phyloP scores from a whole-genome alignment of 2,113 vertebrate species.

The Spermophilus dauricus region DNA sequence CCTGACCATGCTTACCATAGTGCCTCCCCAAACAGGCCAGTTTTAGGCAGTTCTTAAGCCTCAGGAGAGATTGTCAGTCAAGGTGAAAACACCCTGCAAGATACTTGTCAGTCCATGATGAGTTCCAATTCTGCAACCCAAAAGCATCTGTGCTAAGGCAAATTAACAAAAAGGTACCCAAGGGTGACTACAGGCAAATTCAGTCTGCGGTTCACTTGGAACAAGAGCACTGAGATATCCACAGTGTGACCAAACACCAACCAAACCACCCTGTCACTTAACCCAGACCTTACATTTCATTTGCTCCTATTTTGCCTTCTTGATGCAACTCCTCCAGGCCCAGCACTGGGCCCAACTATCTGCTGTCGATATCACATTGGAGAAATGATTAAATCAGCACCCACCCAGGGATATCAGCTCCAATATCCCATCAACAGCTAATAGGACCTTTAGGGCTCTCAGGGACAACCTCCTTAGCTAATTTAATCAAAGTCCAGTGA shows the following conservation, averaged over 20 bases:
- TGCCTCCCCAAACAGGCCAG: too few species aligned
- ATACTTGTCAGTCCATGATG: neutral
- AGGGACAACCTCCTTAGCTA: neutral
- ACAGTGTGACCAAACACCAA: neutral
- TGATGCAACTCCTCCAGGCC: neutral
- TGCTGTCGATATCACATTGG: neutral
- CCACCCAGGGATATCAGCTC: neutral
- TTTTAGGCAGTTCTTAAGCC: neutral
- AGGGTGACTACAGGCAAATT: conserved; percentile 31
- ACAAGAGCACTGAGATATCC: neutral
- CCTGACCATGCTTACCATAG: neutral
- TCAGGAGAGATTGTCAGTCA: neutral
- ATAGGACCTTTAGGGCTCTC: neutral
- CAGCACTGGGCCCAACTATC: neutral
- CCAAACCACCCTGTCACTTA: neutral
- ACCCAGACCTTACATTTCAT: neutral
- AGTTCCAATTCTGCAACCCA: neutral
- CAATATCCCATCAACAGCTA: neutral
- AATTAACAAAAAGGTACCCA: neutral
- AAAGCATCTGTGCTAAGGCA: neutral
- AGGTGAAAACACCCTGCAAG: neutral
- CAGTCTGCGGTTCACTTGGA: neutral
- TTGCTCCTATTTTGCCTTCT: neutral
- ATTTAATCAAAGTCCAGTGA: neutral
- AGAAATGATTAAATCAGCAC: neutral